Base-by-base conservation (phyloP, 2,888 invertebrate genomes). In the Phortica okadai region DNA sequence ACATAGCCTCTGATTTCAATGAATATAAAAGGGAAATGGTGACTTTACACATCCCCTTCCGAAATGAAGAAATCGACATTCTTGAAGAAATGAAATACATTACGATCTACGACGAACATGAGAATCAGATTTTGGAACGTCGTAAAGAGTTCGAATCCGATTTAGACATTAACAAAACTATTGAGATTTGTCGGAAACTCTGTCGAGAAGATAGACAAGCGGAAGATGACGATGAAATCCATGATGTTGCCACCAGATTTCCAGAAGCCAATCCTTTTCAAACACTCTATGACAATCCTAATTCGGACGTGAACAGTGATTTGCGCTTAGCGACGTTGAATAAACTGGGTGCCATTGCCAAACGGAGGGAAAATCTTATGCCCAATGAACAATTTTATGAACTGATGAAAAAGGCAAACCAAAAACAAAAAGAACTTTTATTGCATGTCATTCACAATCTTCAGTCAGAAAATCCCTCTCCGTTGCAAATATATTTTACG, bases 81-180 rank as follows among this genome's bases (percentile, higher is more conserved):
- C 58, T 82, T 11, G 78, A 14, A 50, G 79, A 81, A 44, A 67
- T 77, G 73, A 82, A 79, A 76, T 81, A 80, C 64, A 75, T 81
- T 50, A 10, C 67, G n/a, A 75, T 78, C 14, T 21, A 21, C 21
- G 21, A 21, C 21, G 21, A 21, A 21, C 21, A 21, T 21, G 21
- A 21, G 1, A 21, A 82, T 78, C 45, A 78, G 79, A 7, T 74
- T 73, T 76, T 80, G 44, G 67, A 79, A 59, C 64, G 78, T 2
- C 72, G 80, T 11, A 77, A 81, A 76, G 80, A 80, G n/a, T 80
- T 80, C 59, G 80, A 82, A 77, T 79, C 78, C 1, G 80, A 87
- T 79, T 79, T 87, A 64, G 87, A 89, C 73, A 86, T 88, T 8
- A 75, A 83, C 14, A 88, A 84, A 81, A 87, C 83, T 0, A 69